Evolutionary conservation across 2,797 vertebrate species (phyloP), one percentile per base, ranked within the genome.

Genomic region (Gymnothorax javanicus): DNA sequence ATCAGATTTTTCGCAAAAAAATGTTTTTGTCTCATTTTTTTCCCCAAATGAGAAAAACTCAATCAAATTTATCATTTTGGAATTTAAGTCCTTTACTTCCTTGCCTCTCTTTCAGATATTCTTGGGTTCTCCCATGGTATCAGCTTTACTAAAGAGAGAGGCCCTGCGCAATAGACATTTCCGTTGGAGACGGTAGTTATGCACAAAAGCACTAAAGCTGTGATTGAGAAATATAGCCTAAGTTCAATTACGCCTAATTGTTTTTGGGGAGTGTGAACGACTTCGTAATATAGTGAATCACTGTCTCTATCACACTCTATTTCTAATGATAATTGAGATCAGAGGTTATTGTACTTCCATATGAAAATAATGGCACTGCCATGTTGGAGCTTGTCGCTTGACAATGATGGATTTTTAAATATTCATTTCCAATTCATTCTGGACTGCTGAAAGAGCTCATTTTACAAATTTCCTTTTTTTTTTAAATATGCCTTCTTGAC

Each of bases 391-490:
- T 85, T 85, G 79, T 88, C 64, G 57, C 77, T 81, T 27, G 11
- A 58, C 60, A 56, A 69, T 85, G 87, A 85, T 82, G 60, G 60
- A 82, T 88, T 82, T 84, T 82, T 83, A 86, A 43, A 86, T 62
- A 75, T 82, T 71, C 9, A 69, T 71, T 33, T 83, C 59, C 84
- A 83, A 69, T 77, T 88, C 15, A 15, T 23, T 6, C 43, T 71
- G 13, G 59, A 62, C 12, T 25, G 85, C 75, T 54, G 56, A 43
- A 60, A 82, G n/a, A 25, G 56, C 0, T 83, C 43, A 20, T 64
- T 85, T 12, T 92, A 93, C 90, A 89, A 86, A 89, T 90, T 86
- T 25, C 23, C 23, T 43, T 43, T 43, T 43, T 43, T 91, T 87
- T 90, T 90, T 83, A 90, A 92, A 83, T 4, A 57, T 54, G 52